These are phyloP conservation scores for Drosophila bipectinata DNA, from an alignment of 1,140 invertebrate species.

Conservation along the genomic window DNA sequence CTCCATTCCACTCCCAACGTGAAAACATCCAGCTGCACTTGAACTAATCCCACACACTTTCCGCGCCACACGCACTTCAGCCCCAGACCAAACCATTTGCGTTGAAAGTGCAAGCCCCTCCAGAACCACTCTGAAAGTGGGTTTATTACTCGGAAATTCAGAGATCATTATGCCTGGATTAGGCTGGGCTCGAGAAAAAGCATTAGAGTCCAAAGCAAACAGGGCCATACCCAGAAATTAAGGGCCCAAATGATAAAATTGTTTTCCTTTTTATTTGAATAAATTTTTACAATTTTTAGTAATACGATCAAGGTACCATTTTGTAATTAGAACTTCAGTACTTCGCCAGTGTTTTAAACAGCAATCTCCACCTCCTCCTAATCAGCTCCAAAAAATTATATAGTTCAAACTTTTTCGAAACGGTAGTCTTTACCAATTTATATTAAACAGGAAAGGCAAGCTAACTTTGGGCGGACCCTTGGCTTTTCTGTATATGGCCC, in stretches of 20 bases:
- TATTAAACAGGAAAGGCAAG: too few relatives aligned
- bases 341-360: too few relatives aligned
- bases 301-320: too few relatives aligned
- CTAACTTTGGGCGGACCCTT: too few relatives aligned
- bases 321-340: too few relatives aligned
- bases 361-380: too few relatives aligned
- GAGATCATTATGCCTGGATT: not conserved
- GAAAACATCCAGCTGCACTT: constrained; percentile 17
- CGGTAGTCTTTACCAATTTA: too few relatives aligned
- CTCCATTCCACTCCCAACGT: constrained; percentile 1
- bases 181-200: not conserved
- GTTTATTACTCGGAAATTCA: not conserved
- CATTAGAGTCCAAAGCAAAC: not conserved
- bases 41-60: constrained; percentile 39
- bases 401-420: too few relatives aligned
- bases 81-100: not conserved
- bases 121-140: constrained; percentile 16
- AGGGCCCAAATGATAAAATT: not conserved
- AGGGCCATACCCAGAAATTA: not conserved
- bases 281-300: too few relatives aligned
- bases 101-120: constrained; percentile 10
- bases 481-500: too few relatives aligned
- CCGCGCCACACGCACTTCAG: constrained; percentile 9
- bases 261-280: not conserved
- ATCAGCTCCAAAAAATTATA: too few relatives aligned